These are phyloP conservation scores for Drosophila sproati DNA, from an alignment of 1,140 invertebrate genomes.

Conservation along the genomic window DNA sequence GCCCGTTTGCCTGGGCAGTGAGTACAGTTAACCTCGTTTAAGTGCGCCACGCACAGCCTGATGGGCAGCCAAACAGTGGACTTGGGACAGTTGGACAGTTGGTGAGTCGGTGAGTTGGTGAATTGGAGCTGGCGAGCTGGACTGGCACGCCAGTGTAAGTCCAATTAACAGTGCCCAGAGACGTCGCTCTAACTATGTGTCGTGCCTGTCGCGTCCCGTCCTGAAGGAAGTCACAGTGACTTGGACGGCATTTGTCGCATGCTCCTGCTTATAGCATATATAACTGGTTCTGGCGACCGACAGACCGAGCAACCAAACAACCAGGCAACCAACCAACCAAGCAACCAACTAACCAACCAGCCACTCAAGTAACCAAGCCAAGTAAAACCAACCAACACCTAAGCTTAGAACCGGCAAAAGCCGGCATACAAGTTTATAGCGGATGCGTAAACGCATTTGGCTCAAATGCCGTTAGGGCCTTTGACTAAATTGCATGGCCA, in stretches of 20 bases:
- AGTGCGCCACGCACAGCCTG: conserved; percentile 70
- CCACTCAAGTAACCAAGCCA: neutral
- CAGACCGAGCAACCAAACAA: conserved; percentile 32
- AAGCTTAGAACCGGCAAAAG: conserved; percentile 56
- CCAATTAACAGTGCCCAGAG: conserved; percentile 77
- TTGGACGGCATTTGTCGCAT: conserved; percentile 72
- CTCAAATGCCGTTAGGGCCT: conserved; percentile 83
- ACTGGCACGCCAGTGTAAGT: conserved; percentile 54
- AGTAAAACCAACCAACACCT: conserved; percentile 32
- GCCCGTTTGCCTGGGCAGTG: conserved; percentile 48
- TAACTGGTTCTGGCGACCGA: conserved; percentile 73
- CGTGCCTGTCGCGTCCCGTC: conserved; percentile 47
- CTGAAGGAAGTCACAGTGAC: conserved; percentile 70
- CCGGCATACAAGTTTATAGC: conserved; percentile 83
- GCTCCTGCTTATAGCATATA: conserved; percentile 75
- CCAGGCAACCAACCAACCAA: conserved; percentile 26
- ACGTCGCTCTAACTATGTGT: conserved; percentile 56
- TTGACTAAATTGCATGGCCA: conserved; percentile 79
- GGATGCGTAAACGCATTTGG: conserved; percentile 84
- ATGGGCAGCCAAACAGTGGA: conserved; percentile 29
- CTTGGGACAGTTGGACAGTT: neutral
- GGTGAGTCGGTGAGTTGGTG: neutral
- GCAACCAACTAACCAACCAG: conserved; percentile 14
- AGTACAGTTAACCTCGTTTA: conserved; percentile 81
- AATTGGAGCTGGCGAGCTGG: conserved; percentile 1